These are phyloP conservation scores for Pagrus major DNA, from an alignment of 2,113 vertebrate genomes.

Conservation along the genomic window DNA sequence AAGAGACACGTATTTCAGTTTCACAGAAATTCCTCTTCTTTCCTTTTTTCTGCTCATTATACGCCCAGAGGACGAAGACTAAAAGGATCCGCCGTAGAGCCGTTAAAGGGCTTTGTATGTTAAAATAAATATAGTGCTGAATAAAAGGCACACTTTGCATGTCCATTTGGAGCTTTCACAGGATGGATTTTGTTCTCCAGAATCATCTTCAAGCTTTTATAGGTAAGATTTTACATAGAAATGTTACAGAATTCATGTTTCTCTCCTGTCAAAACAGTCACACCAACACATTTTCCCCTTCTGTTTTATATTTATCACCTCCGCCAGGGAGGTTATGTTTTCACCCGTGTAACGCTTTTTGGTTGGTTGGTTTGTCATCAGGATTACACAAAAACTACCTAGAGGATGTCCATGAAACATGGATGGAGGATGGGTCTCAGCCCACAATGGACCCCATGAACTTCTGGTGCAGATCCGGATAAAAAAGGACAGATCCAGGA, in stretches of 20 bases:
- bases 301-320: background rate
- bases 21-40: slow-evolving; percentile 30
- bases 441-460: too few relatives aligned
- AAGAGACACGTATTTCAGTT: slow-evolving; percentile 5
- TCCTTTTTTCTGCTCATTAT: slow-evolving; percentile 36
- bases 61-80: background rate
- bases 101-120: background rate
- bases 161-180: background rate
- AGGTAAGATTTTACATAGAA: rapidly evolving
- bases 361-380: too few relatives aligned
- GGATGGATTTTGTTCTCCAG: background rate
- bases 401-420: too few relatives aligned
- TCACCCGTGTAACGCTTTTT: too few relatives aligned
- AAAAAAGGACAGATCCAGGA: too few relatives aligned
- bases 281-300: background rate
- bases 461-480: too few relatives aligned
- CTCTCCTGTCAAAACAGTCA: background rate
- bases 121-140: background rate
- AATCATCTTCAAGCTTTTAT: background rate
- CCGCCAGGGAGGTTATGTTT: too few relatives aligned
- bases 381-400: too few relatives aligned
- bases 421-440: too few relatives aligned
- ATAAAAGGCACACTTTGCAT: background rate
- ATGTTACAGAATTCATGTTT: background rate
- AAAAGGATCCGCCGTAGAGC: slow-evolving; percentile 3